Evolutionary conservation across 2,888 invertebrate species (phyloP).

Genomic region (Rosalia funebris): DNA sequence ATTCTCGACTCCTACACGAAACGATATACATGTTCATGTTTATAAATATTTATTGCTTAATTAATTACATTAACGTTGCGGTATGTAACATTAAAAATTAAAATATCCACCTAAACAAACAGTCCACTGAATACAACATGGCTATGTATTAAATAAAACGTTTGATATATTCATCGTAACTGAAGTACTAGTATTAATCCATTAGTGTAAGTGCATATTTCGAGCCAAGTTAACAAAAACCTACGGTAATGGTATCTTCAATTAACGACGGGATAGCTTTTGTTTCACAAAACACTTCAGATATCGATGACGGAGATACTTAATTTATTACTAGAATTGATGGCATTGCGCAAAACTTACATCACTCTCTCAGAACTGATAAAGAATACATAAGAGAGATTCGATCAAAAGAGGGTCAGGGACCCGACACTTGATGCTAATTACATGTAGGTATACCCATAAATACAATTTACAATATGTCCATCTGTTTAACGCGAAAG

Average conservation of each 20-base stretch:
- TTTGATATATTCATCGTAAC: neutral
- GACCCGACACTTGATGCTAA: neutral
- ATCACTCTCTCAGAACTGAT: neutral
- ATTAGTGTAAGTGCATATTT: constrained; percentile 22
- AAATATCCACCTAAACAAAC: constrained; percentile 6
- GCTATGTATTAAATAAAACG: neutral
- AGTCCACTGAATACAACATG: neutral
- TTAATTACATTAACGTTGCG: neutral
- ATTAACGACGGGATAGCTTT: neutral
- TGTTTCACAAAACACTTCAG: constrained; percentile 9
- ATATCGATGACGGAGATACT: neutral
- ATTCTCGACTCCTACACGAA: too few relatives aligned
- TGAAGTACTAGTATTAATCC: constrained; percentile 1
- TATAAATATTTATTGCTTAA: constrained; percentile 13
- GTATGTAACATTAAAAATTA: neutral
- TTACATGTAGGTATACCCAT: too few relatives aligned
- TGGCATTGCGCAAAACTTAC: neutral
- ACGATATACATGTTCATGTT: too few relatives aligned
- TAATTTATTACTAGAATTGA: neutral
- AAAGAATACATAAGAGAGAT: neutral
- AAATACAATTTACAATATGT: too few relatives aligned
- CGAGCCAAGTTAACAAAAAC: neutral
- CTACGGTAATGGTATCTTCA: neutral
- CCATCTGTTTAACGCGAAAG: too few relatives aligned
- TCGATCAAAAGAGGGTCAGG: neutral